Conservation (phyloP, 1,140 invertebrate species). For the Aricia agestis region DNA sequence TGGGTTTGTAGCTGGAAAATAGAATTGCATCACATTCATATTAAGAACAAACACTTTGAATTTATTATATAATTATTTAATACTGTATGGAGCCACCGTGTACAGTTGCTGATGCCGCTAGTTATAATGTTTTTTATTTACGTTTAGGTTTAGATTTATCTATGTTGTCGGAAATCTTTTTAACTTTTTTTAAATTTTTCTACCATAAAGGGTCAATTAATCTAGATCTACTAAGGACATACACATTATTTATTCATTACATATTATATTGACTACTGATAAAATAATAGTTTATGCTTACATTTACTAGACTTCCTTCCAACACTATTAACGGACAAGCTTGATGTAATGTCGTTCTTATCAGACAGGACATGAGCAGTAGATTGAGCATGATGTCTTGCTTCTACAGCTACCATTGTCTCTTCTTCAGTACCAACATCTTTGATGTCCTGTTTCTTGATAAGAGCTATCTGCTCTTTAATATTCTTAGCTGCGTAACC, state of each 20-base stretch:
- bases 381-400: constrained; percentile 71
- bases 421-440: constrained; percentile 71
- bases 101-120: too few relatives aligned
- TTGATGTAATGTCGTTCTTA: constrained; percentile 63
- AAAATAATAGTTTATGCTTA: constrained; percentile 36
- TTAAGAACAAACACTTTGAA: too few relatives aligned
- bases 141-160: too few relatives aligned
- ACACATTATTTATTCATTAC: too few relatives aligned
- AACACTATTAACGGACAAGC: constrained; percentile 72
- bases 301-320: constrained; percentile 61
- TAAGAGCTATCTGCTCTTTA: constrained; percentile 71
- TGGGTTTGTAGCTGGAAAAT: constrained; percentile 48
- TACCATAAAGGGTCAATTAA: too few relatives aligned
- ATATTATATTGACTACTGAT: too few relatives aligned
- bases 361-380: constrained; percentile 52
- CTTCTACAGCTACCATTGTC: constrained; percentile 79
- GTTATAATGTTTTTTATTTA: too few relatives aligned
- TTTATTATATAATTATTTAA: too few relatives aligned
- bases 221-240: too few relatives aligned
- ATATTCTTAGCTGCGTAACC: constrained; percentile 72
- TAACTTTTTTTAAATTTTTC: too few relatives aligned
- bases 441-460: constrained; percentile 68
- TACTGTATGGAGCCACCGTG: too few relatives aligned
- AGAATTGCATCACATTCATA: constrained; percentile 13
- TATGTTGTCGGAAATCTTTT: too few relatives aligned